Base-by-base conservation (phyloP, 1,140 invertebrate species). In the Monomorium pharaonis region DNA sequence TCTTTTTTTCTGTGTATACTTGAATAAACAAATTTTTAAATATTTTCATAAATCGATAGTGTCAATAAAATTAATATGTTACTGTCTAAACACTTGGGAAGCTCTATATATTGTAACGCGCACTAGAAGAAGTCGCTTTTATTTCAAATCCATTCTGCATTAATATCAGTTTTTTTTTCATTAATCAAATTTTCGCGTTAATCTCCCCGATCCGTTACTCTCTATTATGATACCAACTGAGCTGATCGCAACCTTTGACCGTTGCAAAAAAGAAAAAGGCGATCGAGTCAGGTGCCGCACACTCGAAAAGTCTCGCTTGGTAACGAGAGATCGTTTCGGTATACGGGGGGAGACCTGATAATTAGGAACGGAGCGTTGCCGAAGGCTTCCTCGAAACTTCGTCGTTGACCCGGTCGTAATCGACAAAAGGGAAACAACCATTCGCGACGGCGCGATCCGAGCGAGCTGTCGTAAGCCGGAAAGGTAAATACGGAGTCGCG, bases 401-500 rank as follows among this genome's bases (percentile, higher is more conserved):
- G 81, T 44, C 21, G 58, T 84, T 77, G 56, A 27, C 16, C n/a
- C 33, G 18, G 3, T 65, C 21, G 10, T 85, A 65, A 85, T 77
- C 37, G 24, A 14, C 24, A 47, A 62, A 49, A 47, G 42, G 44
- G 12, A 62, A 21, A 77, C 47, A n/a, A n/a, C n/a, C n/a, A 42
- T 47, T 18, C 69, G 27, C 24, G 67, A 16, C 72, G n/a, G 37
- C 16, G 14, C 77, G 63, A 70, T 70, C 27, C 54, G 10, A 47
- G 27, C 78, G 56, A 44, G 72, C 70, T 70, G 74, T 87, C 86
- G 81, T 87, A 44, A 54, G 56, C 60, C 30, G 67, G 75, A 85
- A 89, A 89, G 86, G 69, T 80, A 89, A 89, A 88, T 72, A 88
- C 42, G 47, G 47, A 51, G 21, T 6, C 56, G 49, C 44, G 69